These are phyloP conservation scores for Maccullochella peelii DNA, from an alignment of 2,113 vertebrate genomes.

Conservation along the genomic window DNA sequence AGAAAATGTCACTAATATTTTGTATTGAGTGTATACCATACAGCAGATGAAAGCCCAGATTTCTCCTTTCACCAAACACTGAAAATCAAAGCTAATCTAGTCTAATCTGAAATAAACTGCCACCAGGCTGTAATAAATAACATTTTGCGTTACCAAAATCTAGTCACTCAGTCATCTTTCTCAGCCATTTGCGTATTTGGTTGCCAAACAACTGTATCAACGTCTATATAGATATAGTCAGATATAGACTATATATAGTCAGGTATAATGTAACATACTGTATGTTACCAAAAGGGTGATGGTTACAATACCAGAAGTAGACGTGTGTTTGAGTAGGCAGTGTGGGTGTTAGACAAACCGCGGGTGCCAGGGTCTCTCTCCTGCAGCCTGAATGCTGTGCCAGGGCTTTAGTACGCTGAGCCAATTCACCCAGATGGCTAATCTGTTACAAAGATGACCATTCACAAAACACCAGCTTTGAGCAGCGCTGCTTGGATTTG, in stretches of 20 bases:
- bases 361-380: constrained; percentile 58
- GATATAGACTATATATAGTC: too few species aligned
- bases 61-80: not conserved
- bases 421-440: constrained; percentile 78
- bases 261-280: constrained; percentile 1
- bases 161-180: not conserved
- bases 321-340: constrained; percentile 20
- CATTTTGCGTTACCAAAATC: not conserved
- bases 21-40: not conserved
- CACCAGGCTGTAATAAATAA: not conserved
- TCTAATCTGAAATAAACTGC: not conserved
- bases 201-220: not conserved
- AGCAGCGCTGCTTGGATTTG: constrained; percentile 41
- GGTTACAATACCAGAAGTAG: constrained; percentile 14
- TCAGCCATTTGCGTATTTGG: not conserved
- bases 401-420: constrained; percentile 57
- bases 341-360: constrained; percentile 56
- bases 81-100: not conserved
- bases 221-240: too few species aligned
- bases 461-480: constrained; percentile 72
- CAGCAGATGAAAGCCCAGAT: not conserved
- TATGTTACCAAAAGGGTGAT: not conserved
- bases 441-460: constrained; percentile 74
- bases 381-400: constrained; percentile 46
- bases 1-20: not conserved